A percentile compares a stretch with the other conserved stretches of the same genome.
phyloP scores from a whole-genome alignment of 2,113 vertebrate species.

The Orthochromis indermauri region DNA sequence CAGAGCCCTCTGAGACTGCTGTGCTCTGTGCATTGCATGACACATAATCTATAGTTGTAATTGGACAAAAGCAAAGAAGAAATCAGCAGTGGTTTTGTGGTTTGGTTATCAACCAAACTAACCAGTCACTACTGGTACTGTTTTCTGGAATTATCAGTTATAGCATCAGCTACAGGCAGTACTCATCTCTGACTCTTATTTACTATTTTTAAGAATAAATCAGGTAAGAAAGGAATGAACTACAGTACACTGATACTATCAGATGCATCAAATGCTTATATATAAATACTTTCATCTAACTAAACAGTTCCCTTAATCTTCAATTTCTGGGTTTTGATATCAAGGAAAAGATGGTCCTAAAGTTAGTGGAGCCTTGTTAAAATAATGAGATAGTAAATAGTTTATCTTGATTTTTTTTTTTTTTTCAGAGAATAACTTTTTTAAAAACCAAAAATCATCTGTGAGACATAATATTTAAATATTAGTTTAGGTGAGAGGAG shows the following conservation, averaged over 20 bases:
- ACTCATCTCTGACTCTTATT: not conserved
- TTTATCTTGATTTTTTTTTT: not conserved
- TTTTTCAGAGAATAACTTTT: not conserved
- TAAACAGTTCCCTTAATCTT: not conserved
- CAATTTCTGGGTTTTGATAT: not conserved
- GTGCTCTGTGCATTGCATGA: constrained; percentile 1
- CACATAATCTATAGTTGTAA: constrained; percentile 42
- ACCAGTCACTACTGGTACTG: not conserved
- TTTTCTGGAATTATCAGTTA: not conserved
- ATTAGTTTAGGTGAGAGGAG: not conserved
- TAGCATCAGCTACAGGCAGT: not conserved
- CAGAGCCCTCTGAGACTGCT: constrained; percentile 9
- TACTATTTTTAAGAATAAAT: not conserved
- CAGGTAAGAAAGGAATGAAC: not conserved
- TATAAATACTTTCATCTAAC: not conserved
- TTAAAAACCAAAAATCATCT: not conserved
- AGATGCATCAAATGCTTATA: not conserved
- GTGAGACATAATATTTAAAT: not conserved
- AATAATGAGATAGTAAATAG: not conserved
- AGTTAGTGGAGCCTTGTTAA: not conserved
- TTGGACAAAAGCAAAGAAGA: constrained; percentile 9
- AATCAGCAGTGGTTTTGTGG: constrained; percentile 25
- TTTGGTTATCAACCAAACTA: not conserved
- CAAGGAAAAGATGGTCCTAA: not conserved
- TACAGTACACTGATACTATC: not conserved